A percentile compares a stretch with the other conserved stretches of the same genome.
Evolutionary conservation across 2,888 invertebrate species (phyloP).

Genomic region (Yponomeuta plumbellus): DNA sequence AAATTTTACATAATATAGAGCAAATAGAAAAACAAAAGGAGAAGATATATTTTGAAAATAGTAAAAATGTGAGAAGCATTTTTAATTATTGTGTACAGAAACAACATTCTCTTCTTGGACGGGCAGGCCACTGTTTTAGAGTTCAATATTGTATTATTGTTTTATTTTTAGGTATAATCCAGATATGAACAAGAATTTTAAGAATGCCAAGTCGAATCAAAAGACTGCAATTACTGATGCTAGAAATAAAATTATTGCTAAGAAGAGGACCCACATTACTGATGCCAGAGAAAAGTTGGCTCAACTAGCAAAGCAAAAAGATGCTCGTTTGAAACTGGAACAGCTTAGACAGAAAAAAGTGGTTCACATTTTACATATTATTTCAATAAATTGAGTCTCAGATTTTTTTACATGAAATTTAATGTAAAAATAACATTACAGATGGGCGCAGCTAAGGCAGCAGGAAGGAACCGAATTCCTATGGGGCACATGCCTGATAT

Average conservation of each 20-base stretch:
- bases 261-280: conserved; percentile 83
- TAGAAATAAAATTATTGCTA: conserved; percentile 85
- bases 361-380: conserved; percentile 21
- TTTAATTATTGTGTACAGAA: too few species aligned
- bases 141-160: neutral
- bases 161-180: neutral
- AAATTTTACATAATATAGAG: too few species aligned
- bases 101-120: too few species aligned
- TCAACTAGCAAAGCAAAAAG: conserved; percentile 84
- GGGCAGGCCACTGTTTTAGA: too few species aligned
- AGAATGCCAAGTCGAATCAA: conserved; percentile 20
- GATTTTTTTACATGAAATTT: neutral
- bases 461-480: neutral
- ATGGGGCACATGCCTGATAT: neutral
- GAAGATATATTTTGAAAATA: too few species aligned
- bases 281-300: conserved; percentile 89
- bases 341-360: conserved; percentile 76
- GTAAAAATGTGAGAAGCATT: too few species aligned
- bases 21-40: too few species aligned
- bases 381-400: neutral
- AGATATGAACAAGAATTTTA: neutral
- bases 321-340: conserved; percentile 84
- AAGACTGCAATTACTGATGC: conserved; percentile 77
- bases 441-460: neutral
- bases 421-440: neutral